Evolutionary conservation across 2,888 invertebrate species (phyloP), one percentile per base, ranked within the genome.

Genomic region (Chymomyza caudatula): DNA sequence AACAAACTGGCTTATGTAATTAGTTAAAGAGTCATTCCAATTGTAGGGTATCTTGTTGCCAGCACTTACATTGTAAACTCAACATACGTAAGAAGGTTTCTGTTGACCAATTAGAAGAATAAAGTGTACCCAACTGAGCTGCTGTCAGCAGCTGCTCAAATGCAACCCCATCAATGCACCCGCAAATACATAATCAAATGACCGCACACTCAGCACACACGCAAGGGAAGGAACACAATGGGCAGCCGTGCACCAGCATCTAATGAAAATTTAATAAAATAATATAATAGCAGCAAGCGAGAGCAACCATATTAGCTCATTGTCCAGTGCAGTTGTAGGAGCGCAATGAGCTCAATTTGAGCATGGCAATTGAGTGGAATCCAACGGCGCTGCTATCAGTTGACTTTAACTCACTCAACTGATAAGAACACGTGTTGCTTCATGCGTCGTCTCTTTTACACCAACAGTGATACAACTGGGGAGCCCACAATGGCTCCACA

Each of bases 371-470:
- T 56, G 51, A 11, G 25, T 54, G 29, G 1, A 52, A 57, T 60
- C 67, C 54, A 66, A 69, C 61, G 69, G 62, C 78, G 63, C 43
- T 49, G 66, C 17, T 42, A 52, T 47, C 49, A 11, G n/a, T 47
- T 15, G 55, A 22, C 44, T 63, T 65, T 22, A 62, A 64, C 69
- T 71, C 72, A 73, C 74, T 74, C 74, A 69, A 75, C 76, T 88
- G 87, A 87, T 87, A 87, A 88, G 87, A 73, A 74, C 77, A 80
- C 86, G 84, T 86, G 86, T 86, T 85, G 87, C 81, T 86, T 60
- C 62, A 65, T 29, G 54, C 63, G 74, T 75, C 65, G 42, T 83
- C 86, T 64, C 80, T 58, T 56, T 87, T 60, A n/a, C n/a, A n/a
- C n/a, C 13, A 43, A 13, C 72, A n/a, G 47, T 51, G 57, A 13